A percentile compares a stretch with the other conserved stretches of the same genome.
Conservation (phyloP, 1,140 invertebrate species). For the Trissolcus basalis region DNA sequence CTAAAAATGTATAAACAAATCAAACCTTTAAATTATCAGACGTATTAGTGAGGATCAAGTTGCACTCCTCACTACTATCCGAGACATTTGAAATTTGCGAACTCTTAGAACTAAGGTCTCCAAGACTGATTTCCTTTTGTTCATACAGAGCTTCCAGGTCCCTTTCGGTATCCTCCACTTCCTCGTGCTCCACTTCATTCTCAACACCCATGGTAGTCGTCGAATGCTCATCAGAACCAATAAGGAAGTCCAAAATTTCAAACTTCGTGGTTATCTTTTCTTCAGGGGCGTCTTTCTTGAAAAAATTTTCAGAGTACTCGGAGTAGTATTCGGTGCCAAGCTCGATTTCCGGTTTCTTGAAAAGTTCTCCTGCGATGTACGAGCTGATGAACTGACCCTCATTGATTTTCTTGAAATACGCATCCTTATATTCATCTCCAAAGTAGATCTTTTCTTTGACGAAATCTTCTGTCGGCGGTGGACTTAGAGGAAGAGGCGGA, state of each 20-base stretch:
- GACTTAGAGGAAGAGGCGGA: conserved; percentile 84
- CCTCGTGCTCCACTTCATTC: conserved; percentile 65
- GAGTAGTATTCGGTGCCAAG: conserved; percentile 61
- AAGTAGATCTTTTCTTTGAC: conserved; percentile 73
- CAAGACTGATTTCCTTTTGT: conserved; percentile 73
- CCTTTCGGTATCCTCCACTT: conserved; percentile 71
- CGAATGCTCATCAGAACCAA: conserved; percentile 81
- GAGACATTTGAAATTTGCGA: conserved; percentile 78
- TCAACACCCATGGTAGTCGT: conserved; percentile 77
- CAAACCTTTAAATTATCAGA: conserved; percentile 69
- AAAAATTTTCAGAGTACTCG: conserved; percentile 65
- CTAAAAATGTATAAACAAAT: conserved; percentile 3
- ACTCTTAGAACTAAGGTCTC: conserved; percentile 76
- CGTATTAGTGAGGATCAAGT: conserved; percentile 72
- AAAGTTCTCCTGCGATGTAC: conserved; percentile 85
- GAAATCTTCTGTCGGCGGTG: conserved; percentile 78
- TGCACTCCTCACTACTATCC: conserved; percentile 78
- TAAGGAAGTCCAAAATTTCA: conserved; percentile 91
- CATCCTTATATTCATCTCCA: conserved; percentile 79
- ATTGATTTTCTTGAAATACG: conserved; percentile 69
- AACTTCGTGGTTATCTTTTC: conserved; percentile 84
- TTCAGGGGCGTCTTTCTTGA: conserved; percentile 64
- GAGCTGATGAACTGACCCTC: conserved; percentile 90
- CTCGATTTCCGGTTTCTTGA: conserved; percentile 77
- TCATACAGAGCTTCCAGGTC: conserved; percentile 73